Conservation (phyloP, 2,888 invertebrate species). For the Drosophila melanosoma region DNA sequence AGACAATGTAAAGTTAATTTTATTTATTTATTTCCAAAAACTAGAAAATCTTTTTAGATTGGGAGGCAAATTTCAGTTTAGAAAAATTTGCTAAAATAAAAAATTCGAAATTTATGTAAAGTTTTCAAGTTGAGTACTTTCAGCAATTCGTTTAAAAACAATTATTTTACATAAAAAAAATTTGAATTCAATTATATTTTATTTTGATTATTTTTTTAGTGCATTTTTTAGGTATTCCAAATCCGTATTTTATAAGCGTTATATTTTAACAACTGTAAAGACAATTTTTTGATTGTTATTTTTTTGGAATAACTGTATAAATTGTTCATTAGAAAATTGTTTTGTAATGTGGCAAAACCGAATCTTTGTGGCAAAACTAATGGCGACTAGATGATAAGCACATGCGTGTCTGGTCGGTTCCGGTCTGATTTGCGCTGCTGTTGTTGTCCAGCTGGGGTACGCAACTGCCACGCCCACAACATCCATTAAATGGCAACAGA, state of each 20-base stretch:
- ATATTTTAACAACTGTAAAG: too few relatives aligned
- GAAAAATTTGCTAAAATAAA: too few relatives aligned
- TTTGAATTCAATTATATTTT: not conserved
- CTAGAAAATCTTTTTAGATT: too few relatives aligned
- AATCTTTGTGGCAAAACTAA: not conserved
- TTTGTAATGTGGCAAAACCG: not conserved
- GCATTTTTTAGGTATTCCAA: not conserved
- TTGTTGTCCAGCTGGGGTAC: constrained; percentile 6
- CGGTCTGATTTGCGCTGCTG: constrained; percentile 31
- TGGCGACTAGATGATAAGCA: constrained; percentile 23
- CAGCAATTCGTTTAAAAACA: accelerated
- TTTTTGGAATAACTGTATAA: not conserved
- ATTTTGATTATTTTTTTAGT: not conserved
- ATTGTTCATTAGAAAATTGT: not conserved
- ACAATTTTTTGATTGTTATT: too few relatives aligned
- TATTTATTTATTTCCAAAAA: too few relatives aligned
- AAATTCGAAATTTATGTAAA: too few relatives aligned
- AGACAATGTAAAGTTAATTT: too few relatives aligned
- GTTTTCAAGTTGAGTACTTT: not conserved
- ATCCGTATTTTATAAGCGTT: not conserved
- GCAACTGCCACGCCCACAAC: constrained; percentile 56
- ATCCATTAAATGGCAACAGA: constrained; percentile 61
- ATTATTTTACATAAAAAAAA: not conserved
- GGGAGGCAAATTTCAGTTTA: too few relatives aligned
- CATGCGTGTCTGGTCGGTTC: constrained; percentile 40